Evolutionary conservation across 2,113 vertebrate species (phyloP).

Genomic region (Tychaedon coryphoeus): DNA sequence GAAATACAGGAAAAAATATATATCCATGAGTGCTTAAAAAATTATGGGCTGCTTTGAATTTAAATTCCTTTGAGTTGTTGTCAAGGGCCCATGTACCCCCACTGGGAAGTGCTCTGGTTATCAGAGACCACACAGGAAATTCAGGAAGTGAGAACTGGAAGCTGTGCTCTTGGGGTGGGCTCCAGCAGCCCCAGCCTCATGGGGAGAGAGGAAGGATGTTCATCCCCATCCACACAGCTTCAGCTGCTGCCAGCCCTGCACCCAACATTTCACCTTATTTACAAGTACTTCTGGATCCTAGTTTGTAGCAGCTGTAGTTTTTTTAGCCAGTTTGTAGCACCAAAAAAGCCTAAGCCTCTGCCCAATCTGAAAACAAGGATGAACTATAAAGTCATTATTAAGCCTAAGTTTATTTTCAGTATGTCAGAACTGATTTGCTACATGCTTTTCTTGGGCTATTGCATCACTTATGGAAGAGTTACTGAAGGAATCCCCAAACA

Average conservation of each 20-base stretch:
- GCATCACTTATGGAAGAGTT: not conserved
- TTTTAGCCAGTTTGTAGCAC: not conserved
- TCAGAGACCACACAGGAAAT: not conserved
- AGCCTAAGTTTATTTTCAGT: not conserved
- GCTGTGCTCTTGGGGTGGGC: not conserved
- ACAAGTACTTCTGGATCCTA: not conserved
- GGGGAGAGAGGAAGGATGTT: not conserved
- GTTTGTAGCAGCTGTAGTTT: not conserved
- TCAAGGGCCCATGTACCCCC: not conserved
- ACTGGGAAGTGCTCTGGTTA: not conserved
- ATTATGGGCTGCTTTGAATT: not conserved
- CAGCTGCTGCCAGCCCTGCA: not conserved
- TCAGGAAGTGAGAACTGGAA: not conserved
- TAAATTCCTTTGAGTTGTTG: not conserved
- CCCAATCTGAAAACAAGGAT: not conserved
- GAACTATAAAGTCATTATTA: not conserved
- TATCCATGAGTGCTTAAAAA: not conserved
- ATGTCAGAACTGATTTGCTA: constrained; percentile 26
- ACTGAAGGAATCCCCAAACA: not conserved
- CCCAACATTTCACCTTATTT: not conserved
- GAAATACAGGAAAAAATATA: not conserved
- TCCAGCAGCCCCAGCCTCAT: not conserved
- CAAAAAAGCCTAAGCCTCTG: not conserved
- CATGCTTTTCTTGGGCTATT: not conserved
- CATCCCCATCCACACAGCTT: not conserved